Evolutionary conservation across 2,797 vertebrate species (phyloP).

Genomic region (Onychomys arenicola): DNA sequence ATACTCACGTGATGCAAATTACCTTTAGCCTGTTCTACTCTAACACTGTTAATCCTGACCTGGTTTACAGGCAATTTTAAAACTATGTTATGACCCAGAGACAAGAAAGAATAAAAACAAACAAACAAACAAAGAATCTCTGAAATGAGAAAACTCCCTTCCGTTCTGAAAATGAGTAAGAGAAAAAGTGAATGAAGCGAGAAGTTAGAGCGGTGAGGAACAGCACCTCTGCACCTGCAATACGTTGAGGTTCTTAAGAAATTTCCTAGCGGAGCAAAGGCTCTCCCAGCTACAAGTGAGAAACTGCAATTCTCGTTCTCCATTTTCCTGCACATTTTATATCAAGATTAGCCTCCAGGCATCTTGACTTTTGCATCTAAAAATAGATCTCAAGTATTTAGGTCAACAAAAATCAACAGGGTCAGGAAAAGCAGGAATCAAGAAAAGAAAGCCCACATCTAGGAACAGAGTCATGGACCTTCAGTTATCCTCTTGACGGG

Average conservation of each 20-base stretch:
- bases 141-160: constrained; percentile 51
- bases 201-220: constrained; percentile 38
- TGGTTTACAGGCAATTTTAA: background rate
- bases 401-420: constrained; percentile 73
- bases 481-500: background rate
- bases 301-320: constrained; percentile 24
- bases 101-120: constrained; percentile 12
- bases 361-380: constrained; percentile 62
- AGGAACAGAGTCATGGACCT: constrained; percentile 35
- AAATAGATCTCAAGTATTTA: constrained; percentile 73
- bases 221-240: background rate
- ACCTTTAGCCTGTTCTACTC: background rate
- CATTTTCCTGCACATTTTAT: constrained; percentile 22
- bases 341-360: constrained; percentile 55
- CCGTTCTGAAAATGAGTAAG: constrained; percentile 48
- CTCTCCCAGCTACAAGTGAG: background rate
- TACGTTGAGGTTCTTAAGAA: constrained; percentile 32
- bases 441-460: constrained; percentile 38
- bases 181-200: constrained; percentile 31
- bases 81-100: background rate
- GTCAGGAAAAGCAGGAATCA: background rate
- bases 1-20: background rate
- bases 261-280: constrained; percentile 47
- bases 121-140: background rate
- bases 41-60: background rate